These are phyloP conservation scores for Hypsopygia costalis DNA, from an alignment of 2,888 invertebrate species.

Conservation along the genomic window DNA sequence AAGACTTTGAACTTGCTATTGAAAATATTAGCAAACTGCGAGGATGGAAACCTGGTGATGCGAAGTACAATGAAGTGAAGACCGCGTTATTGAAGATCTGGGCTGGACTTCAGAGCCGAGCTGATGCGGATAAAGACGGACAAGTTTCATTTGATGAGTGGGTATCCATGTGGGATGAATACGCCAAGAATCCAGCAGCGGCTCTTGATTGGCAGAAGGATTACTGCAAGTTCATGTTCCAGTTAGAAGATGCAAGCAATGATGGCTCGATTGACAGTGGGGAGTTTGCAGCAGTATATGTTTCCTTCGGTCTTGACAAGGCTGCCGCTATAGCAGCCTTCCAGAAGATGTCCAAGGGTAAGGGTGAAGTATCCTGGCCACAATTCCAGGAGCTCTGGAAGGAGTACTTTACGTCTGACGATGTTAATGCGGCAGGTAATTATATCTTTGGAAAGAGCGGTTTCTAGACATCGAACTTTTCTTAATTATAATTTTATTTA, in stretches of 20 bases:
- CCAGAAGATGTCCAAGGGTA: conserved; percentile 87
- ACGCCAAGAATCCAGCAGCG: conserved; percentile 80
- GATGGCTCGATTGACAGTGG: conserved; percentile 87
- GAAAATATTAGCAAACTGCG: conserved; percentile 90
- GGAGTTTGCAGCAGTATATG: conserved; percentile 90
- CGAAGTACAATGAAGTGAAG: conserved; percentile 87
- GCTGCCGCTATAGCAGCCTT: conserved; percentile 88
- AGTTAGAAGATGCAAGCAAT: conserved; percentile 91
- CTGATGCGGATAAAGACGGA: conserved; percentile 92
- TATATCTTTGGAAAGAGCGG: conserved; percentile 86
- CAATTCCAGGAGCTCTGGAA: conserved; percentile 90
- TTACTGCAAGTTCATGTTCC: conserved; percentile 93
- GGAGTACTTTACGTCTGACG: conserved; percentile 84
- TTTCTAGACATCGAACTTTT: conserved; percentile 2
- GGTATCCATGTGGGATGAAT: conserved; percentile 83
- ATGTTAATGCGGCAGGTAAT: conserved; percentile 46
- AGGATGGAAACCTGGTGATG: conserved; percentile 87
- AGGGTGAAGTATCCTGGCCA: conserved; percentile 86
- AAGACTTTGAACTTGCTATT: conserved; percentile 91
- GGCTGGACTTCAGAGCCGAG: conserved; percentile 87
- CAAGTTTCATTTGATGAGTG: conserved; percentile 79
- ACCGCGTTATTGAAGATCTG: conserved; percentile 89
- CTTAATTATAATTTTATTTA: background rate
- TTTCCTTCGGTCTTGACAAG: conserved; percentile 86
- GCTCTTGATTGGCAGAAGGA: conserved; percentile 90